Percentiles rank a stretch among this genome's conserved stretches.
Evolutionary conservation across 1,140 invertebrate species (phyloP).

Genomic region (Medauroidea extradentata): DNA sequence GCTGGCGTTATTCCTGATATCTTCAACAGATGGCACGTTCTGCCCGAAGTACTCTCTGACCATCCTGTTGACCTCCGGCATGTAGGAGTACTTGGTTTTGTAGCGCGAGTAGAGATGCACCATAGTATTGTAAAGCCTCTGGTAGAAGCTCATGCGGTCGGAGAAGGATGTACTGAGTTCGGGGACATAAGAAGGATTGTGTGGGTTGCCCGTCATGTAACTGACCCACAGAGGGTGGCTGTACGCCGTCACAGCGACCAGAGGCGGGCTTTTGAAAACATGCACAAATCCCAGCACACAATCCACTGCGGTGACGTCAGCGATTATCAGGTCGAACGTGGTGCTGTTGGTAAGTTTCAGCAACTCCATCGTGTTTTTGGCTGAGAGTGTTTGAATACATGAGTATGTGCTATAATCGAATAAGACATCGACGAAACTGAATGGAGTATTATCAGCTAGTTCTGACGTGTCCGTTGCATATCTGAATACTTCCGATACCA

Average conservation of each 20-base stretch:
- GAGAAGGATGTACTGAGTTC: not conserved
- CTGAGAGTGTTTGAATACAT: not conserved
- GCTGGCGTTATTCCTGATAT: slow-evolving; percentile 46
- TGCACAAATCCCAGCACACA: slow-evolving; percentile 4
- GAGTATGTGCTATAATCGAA: not conserved
- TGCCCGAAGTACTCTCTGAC: slow-evolving; percentile 32
- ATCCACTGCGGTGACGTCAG: not conserved
- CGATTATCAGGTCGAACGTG: no score
- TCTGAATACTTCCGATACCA: not conserved
- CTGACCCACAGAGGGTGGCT: not conserved
- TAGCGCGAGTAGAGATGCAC: not conserved
- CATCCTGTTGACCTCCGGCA: slow-evolving; percentile 47
- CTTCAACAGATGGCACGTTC: slow-evolving; percentile 11
- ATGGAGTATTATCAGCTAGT: not conserved
- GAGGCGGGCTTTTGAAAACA: no score
- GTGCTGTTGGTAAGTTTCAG: not conserved
- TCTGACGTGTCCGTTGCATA: not conserved
- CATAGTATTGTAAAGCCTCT: not conserved
- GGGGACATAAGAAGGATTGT: no score
- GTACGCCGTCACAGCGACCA: not conserved
- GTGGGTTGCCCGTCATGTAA: no score
- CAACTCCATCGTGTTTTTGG: not conserved
- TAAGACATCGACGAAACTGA: not conserved
- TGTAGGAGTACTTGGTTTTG: slow-evolving; percentile 35
- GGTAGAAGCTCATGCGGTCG: not conserved